Conservation (phyloP, 2,888 invertebrate species). For the Drosophila planitibia region DNA sequence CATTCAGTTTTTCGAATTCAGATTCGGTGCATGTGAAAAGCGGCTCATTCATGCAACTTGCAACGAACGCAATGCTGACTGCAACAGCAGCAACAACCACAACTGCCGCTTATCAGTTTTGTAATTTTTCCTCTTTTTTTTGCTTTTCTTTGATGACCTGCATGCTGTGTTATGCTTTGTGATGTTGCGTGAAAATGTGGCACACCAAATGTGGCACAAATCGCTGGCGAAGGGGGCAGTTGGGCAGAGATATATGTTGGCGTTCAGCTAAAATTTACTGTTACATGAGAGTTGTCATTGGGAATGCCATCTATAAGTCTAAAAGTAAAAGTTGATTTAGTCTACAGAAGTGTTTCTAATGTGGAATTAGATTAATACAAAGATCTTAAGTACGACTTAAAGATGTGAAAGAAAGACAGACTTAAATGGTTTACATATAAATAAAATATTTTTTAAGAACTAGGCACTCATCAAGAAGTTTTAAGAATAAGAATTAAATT, state of each 20-base stretch:
- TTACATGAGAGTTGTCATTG: neutral
- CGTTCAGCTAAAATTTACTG: neutral
- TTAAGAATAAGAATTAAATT: neutral
- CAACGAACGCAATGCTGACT: slow-evolving; percentile 36
- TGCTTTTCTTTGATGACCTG: slow-evolving; percentile 17
- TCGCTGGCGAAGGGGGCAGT: neutral
- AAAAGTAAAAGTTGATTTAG: neutral
- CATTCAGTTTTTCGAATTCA: slow-evolving; percentile 66
- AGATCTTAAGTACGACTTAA: neutral
- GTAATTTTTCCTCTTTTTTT: neutral
- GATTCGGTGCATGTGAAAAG: slow-evolving; percentile 60
- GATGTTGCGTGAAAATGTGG: slow-evolving; percentile 14
- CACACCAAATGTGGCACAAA: slow-evolving; percentile 22
- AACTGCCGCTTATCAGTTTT: slow-evolving; percentile 57
- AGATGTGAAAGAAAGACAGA: neutral
- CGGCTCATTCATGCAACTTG: slow-evolving; percentile 69
- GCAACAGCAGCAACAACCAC: slow-evolving; percentile 27
- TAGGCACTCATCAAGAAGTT: neutral
- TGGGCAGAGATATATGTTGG: neutral
- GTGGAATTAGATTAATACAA: too few relatives aligned
- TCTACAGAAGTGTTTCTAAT: neutral
- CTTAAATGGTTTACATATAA: fast-evolving
- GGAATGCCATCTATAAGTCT: neutral
- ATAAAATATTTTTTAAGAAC: too few relatives aligned
- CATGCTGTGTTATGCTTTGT: slow-evolving; percentile 9